A percentile compares a stretch with the other conserved stretches of the same genome.
Conservation (phyloP, 1,140 invertebrate genomes). For the Drosophila setifemur region DNA sequence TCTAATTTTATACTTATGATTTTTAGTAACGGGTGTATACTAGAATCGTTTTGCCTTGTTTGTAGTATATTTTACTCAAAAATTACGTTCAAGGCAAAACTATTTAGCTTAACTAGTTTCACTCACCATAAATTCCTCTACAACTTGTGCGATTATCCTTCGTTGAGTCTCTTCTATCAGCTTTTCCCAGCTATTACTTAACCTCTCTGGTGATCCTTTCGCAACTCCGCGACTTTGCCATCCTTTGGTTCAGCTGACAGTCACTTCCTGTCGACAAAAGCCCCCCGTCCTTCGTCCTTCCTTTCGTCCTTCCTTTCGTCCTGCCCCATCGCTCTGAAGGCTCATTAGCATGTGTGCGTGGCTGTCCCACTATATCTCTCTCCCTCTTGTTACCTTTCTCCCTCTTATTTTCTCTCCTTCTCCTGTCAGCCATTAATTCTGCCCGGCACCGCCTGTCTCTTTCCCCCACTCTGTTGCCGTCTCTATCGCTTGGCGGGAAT, state of each 20-base stretch:
- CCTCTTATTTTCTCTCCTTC: background rate
- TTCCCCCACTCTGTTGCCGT: background rate
- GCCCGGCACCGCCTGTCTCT: background rate
- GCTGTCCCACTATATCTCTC: background rate
- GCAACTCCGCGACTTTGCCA: background rate
- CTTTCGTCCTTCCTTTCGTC: background rate
- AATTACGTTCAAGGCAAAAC: too few relatives aligned
- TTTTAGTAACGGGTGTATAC: too few relatives aligned
- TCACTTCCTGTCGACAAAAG: constrained; percentile 50
- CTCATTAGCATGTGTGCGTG: constrained; percentile 74
- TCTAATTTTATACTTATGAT: too few relatives aligned
- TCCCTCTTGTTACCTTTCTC: background rate
- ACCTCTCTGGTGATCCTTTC: background rate
- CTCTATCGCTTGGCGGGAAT: constrained; percentile 1
- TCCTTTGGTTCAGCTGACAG: constrained; percentile 49
- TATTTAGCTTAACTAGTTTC: too few relatives aligned
- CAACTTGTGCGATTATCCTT: background rate
- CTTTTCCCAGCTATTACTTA: background rate
- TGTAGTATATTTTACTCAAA: too few relatives aligned
- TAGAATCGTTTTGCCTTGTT: too few relatives aligned
- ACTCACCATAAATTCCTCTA: too few relatives aligned
- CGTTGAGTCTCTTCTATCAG: background rate
- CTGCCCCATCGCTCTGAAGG: constrained; percentile 12
- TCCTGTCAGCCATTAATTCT: constrained; percentile 70
- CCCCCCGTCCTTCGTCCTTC: background rate